These are phyloP conservation scores for Callyntrura guangdongensis DNA, from an alignment of 2,888 invertebrate species.

Conservation along the genomic window DNA sequence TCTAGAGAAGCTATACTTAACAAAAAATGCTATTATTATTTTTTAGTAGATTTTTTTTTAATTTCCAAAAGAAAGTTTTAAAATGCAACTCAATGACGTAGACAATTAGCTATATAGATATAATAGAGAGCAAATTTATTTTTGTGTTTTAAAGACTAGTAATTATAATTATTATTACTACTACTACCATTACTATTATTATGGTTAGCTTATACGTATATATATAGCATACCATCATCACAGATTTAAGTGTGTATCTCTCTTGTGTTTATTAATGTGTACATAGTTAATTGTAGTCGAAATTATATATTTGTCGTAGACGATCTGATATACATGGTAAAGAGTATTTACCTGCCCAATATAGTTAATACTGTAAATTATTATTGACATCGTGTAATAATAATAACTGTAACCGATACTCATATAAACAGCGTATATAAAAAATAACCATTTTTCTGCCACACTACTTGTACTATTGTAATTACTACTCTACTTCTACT, in stretches of 20 bases:
- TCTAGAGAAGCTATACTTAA: not conserved
- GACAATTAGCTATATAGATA: not conserved
- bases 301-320: conserved; percentile 31
- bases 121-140: not conserved
- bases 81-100: conserved; percentile 11
- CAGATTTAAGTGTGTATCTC: not conserved
- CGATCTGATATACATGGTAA: conserved; percentile 23
- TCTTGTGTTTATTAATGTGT: conserved; percentile 58
- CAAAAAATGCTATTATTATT: not conserved
- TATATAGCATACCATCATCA: not conserved
- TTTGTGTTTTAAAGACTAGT: conserved; percentile 1
- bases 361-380: conserved; percentile 17
- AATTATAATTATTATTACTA: not conserved
- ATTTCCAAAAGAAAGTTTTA: conserved; percentile 4
- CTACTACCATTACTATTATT: not conserved
- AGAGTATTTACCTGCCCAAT: not conserved
- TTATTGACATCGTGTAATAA: not conserved
- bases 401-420: conserved; percentile 32
- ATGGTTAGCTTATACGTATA: not conserved
- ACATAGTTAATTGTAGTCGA: conserved; percentile 28
- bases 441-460: not conserved
- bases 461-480: not conserved
- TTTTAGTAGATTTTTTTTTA: conserved; percentile 36
- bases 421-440: not conserved
- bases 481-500: not conserved